Conservation (phyloP, 1,140 invertebrate genomes). For the Drosophila paulistorum region DNA sequence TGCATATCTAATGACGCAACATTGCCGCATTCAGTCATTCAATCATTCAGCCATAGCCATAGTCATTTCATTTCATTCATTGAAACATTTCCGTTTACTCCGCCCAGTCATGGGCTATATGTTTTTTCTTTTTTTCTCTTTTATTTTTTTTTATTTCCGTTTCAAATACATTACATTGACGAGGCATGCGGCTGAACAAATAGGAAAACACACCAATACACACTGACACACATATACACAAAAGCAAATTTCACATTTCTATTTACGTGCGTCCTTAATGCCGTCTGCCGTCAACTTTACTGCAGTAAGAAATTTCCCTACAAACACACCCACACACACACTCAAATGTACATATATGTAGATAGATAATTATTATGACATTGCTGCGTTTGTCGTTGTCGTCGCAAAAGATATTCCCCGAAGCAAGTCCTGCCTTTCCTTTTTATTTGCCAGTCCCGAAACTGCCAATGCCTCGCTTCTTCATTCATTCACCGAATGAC, state of each 20-base stretch:
- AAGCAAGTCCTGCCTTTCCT: conserved; percentile 12
- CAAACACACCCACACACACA: conserved; percentile 7
- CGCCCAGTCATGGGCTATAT: conserved; percentile 28
- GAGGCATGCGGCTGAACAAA: conserved; percentile 29
- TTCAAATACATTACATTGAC: conserved; percentile 66
- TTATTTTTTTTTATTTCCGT: conserved; percentile 62
- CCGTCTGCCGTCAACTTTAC: conserved; percentile 29
- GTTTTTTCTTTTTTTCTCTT: neutral
- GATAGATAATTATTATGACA: conserved; percentile 61
- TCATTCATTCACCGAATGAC: conserved; percentile 34
- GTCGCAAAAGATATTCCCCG: conserved; percentile 49
- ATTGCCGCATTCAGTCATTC: conserved; percentile 52
- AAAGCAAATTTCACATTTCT: conserved; percentile 38
- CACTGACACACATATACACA: conserved; percentile 19
- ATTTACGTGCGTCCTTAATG: conserved; percentile 39
- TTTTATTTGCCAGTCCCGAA: conserved; percentile 14
- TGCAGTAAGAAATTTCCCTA: conserved; percentile 23
- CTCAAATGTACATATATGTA: conserved; percentile 4
- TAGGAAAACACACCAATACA: conserved; percentile 35
- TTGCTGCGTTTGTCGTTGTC: conserved; percentile 57
- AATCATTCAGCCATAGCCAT: conserved; percentile 55
- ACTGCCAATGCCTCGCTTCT: conserved; percentile 17
- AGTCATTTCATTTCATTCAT: conserved; percentile 37
- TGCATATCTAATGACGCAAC: conserved; percentile 74
- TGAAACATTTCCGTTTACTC: conserved; percentile 60